Base-by-base conservation (phyloP, 2,797 vertebrate genomes). In the Tangara arthus region DNA sequence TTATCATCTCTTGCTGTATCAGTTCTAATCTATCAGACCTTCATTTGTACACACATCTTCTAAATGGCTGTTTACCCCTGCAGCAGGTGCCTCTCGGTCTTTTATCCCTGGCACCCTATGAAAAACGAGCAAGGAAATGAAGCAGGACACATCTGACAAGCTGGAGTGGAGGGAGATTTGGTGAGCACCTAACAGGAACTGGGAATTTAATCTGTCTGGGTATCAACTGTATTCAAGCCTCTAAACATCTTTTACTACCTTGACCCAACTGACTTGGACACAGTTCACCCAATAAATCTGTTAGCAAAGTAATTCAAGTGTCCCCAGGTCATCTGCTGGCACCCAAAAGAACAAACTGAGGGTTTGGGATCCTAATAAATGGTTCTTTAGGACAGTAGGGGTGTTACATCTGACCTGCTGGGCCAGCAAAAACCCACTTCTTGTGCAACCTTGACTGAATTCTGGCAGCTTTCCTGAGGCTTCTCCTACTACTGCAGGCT, bases 101-200 rank as follows among this genome's bases (percentile, higher is more conserved):
- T 88, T 89, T 82, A 79, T 77, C 77, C 47, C 73, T 76, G 76
- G 46, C 49, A 82, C 4, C 15, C 10, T 12, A 1, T 63, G 87
- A 93, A 91, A 87, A 96, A 93, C 4, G 46, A 83, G 66, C 68
- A n/a, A 49, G 81, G 64, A 95, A 89, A 93, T 87, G 39, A 75
- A 94, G 60, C 46, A 59, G 82, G 85, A 75, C 53, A 71, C 55
- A 69, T 94, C 57, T 88, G 82, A 94, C 65, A 86, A 37, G 61
- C 3, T 81, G 69, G 28, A 89, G 34, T 32, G 26, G 56, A 92
- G 70, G 44, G 66, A 84, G 77, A 52, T 41, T 8, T 53, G 82
- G 56, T 66, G 66, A 70, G 59, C 47, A 79, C n/a, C 71, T 60
- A 87, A 70, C 8, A 71, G 63, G 60, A 82, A 26, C 30, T 32